Base-by-base conservation (phyloP, 2,113 vertebrate species). In the Spea bombifrons region DNA sequence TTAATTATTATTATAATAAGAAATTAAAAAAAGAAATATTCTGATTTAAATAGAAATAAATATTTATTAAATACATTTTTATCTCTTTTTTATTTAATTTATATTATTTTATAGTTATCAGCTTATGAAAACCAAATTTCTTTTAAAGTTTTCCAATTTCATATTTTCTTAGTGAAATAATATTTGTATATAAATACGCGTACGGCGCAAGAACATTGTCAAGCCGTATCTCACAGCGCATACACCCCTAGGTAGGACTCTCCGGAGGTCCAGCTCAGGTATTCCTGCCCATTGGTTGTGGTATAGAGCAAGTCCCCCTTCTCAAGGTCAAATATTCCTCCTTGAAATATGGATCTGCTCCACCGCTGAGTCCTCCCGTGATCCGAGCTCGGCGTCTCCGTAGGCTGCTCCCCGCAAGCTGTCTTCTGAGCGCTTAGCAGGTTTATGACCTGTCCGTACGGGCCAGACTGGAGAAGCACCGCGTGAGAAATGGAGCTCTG, bases 241-340 rank as follows among this genome's bases (percentile, higher is more conserved):
- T 88, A 89, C 0, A 84, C 83, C 13, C 88, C 88, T 13, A 89
- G 87, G 72, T 86, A 87, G 45, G 87, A 82, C 0, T 66, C 78
- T 1, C 86, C 87, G 47, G 83, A 84, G 2, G 73, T 81, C 10
- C 81, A 71, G n/a, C 80, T 68, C 2, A 88, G 80, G 9, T 86
- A 79, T 1, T 50, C 7, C 47, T 81, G 0, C 50, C 84, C 84
- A 0, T 81, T 67, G 0, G 86, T 88, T 52, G 80, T 72, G 2
- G 88, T 88, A 70, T 80, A 87, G 0, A 89, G 79, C 65, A 67
- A 80, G 73, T 89, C 87, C 6, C 88, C 88, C 55, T 45, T 46
- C 2, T 75, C 61, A 59, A 89, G 86, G 74, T 84, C 81, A 45
- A 89, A 89, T 48, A 84, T 85, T 0, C 87, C 88, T 2, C 87